Conservation (phyloP, 2,113 vertebrate genomes). For the Microcebus lehilahytsara region DNA sequence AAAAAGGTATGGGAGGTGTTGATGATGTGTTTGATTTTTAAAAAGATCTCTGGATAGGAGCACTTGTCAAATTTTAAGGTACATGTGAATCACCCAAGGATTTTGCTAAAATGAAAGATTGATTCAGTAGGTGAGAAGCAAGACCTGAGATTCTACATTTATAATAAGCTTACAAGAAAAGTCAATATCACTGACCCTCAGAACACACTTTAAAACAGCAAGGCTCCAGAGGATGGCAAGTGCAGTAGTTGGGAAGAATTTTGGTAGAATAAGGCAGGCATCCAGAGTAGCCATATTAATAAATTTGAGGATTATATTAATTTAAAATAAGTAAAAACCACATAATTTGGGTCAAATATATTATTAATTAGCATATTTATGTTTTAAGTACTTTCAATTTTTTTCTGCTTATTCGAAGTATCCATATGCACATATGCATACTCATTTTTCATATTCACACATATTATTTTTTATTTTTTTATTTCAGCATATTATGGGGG, state of each 20-base stretch:
- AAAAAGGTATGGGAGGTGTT: background rate
- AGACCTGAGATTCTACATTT: background rate
- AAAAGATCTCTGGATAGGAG: background rate
- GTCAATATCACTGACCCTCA: background rate
- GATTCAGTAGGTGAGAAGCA: background rate
- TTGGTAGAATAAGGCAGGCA: background rate
- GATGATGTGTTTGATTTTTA: background rate
- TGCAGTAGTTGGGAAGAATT: background rate
- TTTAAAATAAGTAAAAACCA: background rate
- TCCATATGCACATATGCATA: background rate
- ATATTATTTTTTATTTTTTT: background rate
- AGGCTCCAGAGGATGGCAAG: background rate
- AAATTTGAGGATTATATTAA: background rate
- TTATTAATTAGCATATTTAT: background rate
- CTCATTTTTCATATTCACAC: background rate
- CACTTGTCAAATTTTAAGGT: background rate
- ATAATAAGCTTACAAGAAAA: background rate
- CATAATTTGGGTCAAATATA: background rate
- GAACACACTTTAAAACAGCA: background rate
- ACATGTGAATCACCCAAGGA: background rate
- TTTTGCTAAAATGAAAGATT: constrained; percentile 18
- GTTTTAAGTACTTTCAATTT: background rate
- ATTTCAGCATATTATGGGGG: too few species aligned
- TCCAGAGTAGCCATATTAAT: background rate
- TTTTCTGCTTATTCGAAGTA: background rate